Evolutionary conservation across 35 echinoderm and acorn worm genomes (phyloP), one percentile per base, ranked within the genome.

Genomic region (Apostichopus japonicus): DNA sequence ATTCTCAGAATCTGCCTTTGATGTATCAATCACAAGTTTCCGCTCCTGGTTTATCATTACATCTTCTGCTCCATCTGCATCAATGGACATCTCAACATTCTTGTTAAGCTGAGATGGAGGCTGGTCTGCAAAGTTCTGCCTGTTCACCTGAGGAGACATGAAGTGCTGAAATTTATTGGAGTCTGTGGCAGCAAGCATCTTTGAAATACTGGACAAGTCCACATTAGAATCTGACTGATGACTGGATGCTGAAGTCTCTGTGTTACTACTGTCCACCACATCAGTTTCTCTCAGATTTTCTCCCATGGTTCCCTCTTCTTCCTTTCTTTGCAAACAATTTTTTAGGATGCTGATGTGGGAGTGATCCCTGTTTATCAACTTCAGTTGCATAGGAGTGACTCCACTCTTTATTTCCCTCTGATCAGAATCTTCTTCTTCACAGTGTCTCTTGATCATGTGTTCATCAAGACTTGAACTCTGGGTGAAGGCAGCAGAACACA

Each of bases 401-500:
- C 92, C 92, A 53, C 94, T 96, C 58, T 94, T 92, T 22, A 99
- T 96, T 80, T 96, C 96, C 52, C 93, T 90, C 77, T 95, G 95
- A 10, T 93, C 83, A 9, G 54, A 56, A 13, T 94, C 71, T 23
- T 87, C 88, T 73, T 54, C 76, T 13, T 92, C 77, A 62, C 79
- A 79, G 83, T 99, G 97, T 58, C 95, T 72, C 19, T 91, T 89
- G 72, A 90, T 83, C 84, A 99, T 99, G 65, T 99, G 97, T 71
- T 96, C 91, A 77, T 99, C 97, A 6, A 99, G 90, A 80, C 94
- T 96, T 65, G 91, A 91, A 77, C 94, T 93, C 54, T 87, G 87
- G 6, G 97, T 96, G 53, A 99, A 99, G 13, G 97, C 97, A 57
- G 97, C 97, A 44, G 91, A 80, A 51, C 97, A 99, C 59, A 84